Evolutionary conservation across 1,140 invertebrate species (phyloP).

Genomic region (Teleopsis dalmanni): DNA sequence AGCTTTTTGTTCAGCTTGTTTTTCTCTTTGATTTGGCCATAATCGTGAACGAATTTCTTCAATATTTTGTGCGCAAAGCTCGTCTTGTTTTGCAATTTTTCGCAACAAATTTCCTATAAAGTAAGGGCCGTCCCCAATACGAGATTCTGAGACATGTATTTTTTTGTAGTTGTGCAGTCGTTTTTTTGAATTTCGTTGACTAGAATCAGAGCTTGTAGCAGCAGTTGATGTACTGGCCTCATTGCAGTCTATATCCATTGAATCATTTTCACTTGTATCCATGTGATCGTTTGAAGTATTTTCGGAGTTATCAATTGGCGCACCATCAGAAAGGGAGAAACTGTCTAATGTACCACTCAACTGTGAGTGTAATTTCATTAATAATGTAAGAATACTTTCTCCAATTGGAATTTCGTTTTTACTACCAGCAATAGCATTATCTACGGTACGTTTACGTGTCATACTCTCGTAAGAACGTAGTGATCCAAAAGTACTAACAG

Average conservation of each 20-base stretch:
- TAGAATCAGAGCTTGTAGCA: conserved; percentile 15
- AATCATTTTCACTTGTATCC: conserved; percentile 5
- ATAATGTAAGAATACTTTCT: conserved; percentile 85
- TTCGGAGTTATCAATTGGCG: conserved; percentile 20
- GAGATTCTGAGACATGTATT: conserved; percentile 42
- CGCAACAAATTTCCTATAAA: conserved; percentile 73
- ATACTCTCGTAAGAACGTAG: conserved; percentile 20
- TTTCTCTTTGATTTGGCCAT: conserved; percentile 71
- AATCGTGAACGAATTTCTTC: conserved; percentile 59
- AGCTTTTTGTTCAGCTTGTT: conserved; percentile 64
- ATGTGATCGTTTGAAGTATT: not conserved
- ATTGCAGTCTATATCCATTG: conserved; percentile 39
- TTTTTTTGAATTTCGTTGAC: conserved; percentile 7
- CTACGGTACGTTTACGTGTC: conserved; percentile 32
- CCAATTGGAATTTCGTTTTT: conserved; percentile 60
- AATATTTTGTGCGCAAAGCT: conserved; percentile 59
- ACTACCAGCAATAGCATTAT: conserved; percentile 35
- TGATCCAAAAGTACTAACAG: conserved; percentile 12
- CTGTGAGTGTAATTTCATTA: conserved; percentile 90
- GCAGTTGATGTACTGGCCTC: conserved; percentile 33
- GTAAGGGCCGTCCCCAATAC: conserved; percentile 81
- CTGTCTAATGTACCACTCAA: conserved; percentile 74
- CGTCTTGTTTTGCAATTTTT: conserved; percentile 64
- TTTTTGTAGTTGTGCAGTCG: conserved; percentile 19
- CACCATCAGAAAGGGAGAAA: conserved; percentile 50